Base-by-base conservation (phyloP, 1,140 invertebrate genomes). In the Triops cancriformis region DNA sequence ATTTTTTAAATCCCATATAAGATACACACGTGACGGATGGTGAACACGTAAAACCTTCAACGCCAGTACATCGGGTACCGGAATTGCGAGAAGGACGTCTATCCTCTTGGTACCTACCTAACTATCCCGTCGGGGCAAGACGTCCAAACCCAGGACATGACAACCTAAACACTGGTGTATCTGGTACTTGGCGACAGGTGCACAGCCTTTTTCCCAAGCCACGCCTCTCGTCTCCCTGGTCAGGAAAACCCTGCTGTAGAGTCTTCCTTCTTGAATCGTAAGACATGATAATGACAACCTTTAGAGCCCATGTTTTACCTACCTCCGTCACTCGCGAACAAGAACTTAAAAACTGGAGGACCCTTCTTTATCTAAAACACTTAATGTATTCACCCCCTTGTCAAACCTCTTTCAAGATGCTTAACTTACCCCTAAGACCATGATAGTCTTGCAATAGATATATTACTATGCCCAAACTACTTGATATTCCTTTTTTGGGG, bases 241-340 rank as follows among this genome's bases (percentile, higher is more conserved):
- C 31, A 37, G 31, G 31, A 7, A 37, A 37, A 37, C 31, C 31
- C 31, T 37, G 31, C 31, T 37, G 31, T 37, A 37, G 2, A 18
- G 7, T 23, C 51, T 64, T 18, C 23, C 51, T 64, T 64, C 23
- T 14, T 64, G 51, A 37, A 2, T 64, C 51, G 18, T n/a, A 64
- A 64, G 51, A 64, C 51, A 64, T 18, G 51, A 64, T 64, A 64
- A 64, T 64, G 51, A 64, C 51, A 64, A 64, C 51, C 51, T 23
- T 64, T 64, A 64, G 51, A 64, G 18, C 51, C 51, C 9, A 14
- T 64, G 51, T 64, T 64, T 64, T 64, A 64, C 51, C 51, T 64
- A n/a, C 51, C 23, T 23, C 51, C 51, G 51, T 64, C 51, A 64
- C 18, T 64, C 18, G 51, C 14, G 51, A 64, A 64, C 51, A 64